Conservation (phyloP, 2,113 vertebrate species). For the Microtus montanus region DNA sequence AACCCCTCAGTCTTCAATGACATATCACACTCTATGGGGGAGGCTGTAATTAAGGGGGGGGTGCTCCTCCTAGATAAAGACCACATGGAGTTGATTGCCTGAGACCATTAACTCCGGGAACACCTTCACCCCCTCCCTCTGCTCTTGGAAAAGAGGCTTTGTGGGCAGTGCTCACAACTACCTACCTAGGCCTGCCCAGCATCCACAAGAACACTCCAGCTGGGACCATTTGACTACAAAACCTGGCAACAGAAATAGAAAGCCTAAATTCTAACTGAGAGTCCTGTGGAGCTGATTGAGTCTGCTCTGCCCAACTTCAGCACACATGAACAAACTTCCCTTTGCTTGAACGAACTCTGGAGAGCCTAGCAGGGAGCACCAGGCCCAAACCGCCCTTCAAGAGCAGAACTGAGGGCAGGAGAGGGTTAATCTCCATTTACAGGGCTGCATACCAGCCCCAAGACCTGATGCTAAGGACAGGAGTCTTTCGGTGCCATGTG, state of each 20-base stretch:
- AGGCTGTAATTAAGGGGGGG: not conserved
- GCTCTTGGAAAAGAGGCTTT: not conserved
- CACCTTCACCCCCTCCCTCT: not conserved
- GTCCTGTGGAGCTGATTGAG: not conserved
- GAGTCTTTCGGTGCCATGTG: not conserved
- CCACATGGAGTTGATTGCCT: not conserved
- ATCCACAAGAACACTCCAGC: not conserved
- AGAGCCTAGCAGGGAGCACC: not conserved
- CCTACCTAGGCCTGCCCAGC: not conserved
- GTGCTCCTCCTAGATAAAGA: not conserved
- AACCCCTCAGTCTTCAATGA: not conserved
- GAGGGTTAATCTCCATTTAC: not conserved
- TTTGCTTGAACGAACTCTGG: not conserved
- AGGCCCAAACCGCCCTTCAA: not conserved
- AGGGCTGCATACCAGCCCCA: not conserved
- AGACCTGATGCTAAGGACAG: not conserved
- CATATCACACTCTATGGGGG: rapidly evolving
- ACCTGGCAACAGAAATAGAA: not conserved
- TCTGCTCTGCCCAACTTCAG: rapidly evolving
- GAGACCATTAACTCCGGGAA: not conserved
- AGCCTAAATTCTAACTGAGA: not conserved
- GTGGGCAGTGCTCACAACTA: not conserved
- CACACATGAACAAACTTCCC: not conserved
- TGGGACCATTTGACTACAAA: not conserved
- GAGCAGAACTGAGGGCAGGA: not conserved